Percentiles rank a stretch among this genome's conserved stretches.
Conservation (phyloP, 2,113 vertebrate genomes). For the Empidonax alnorum region DNA sequence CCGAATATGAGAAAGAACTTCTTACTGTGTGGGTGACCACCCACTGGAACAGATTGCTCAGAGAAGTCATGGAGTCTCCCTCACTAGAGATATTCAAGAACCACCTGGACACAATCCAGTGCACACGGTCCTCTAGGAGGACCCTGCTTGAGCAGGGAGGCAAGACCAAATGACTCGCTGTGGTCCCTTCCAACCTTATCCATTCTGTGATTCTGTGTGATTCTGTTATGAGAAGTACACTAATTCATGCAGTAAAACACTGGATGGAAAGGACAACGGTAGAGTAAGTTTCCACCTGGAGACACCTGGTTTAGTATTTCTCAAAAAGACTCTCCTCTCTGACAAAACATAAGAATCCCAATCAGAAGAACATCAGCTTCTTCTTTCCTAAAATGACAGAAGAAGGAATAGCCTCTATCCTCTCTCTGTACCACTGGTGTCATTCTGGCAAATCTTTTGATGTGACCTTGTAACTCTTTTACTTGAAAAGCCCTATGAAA, state of each 20-base stretch:
- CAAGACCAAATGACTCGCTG: neutral
- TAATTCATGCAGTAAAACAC: neutral
- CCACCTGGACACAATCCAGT: neutral
- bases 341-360: neutral
- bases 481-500: neutral
- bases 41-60: neutral
- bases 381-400: neutral
- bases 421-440: neutral
- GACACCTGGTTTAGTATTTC: neutral
- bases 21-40: neutral
- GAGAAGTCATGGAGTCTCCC: neutral
- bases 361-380: neutral
- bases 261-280: neutral
- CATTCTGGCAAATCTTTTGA: neutral
- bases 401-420: neutral
- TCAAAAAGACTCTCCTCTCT: neutral
- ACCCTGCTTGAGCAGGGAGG: neutral
- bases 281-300: neutral
- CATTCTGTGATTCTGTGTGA: neutral
- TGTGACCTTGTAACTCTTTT: neutral
- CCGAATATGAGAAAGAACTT: neutral
- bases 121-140: neutral
- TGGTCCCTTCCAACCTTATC: neutral
- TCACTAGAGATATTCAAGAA: neutral
- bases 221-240: neutral